Conservation (phyloP, 2,797 vertebrate species). For the Leptoclinus maculatus region DNA sequence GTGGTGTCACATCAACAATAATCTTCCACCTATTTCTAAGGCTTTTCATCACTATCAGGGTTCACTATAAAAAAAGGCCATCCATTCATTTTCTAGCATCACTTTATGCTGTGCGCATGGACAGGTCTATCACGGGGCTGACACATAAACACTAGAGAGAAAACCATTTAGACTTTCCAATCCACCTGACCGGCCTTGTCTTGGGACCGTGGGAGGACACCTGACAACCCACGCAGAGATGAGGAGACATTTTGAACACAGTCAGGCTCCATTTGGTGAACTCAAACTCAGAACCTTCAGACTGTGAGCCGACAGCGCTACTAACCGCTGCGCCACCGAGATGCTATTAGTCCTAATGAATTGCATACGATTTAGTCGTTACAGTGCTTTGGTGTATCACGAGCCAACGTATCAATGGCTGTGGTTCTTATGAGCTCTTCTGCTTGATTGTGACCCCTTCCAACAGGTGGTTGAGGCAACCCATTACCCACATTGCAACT, state of each 20-base stretch:
- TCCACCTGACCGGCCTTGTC: not conserved
- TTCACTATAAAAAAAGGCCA: not conserved
- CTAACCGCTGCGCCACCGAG: not conserved
- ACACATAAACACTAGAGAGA: not conserved
- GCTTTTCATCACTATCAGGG: not conserved
- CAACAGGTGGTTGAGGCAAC: not conserved
- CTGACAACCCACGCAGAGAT: not conserved
- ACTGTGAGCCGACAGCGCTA: not conserved
- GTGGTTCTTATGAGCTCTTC: not conserved
- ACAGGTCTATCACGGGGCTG: not conserved
- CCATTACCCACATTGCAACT: not conserved
- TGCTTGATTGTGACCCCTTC: not conserved
- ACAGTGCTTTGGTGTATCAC: no score
- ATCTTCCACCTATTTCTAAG: not conserved
- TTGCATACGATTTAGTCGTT: not conserved
- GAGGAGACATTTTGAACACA: not conserved
- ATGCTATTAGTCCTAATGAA: not conserved
- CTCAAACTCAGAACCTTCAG: not conserved
- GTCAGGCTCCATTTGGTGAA: not conserved
- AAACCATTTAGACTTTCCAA: not conserved
- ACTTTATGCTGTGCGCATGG: not conserved
- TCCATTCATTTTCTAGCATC: not conserved
- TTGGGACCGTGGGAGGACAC: not conserved
- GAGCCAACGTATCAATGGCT: not conserved
- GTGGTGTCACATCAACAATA: not conserved